phyloP scores from a whole-genome alignment of 2,888 invertebrate species.

The Craniophora ligustri region DNA sequence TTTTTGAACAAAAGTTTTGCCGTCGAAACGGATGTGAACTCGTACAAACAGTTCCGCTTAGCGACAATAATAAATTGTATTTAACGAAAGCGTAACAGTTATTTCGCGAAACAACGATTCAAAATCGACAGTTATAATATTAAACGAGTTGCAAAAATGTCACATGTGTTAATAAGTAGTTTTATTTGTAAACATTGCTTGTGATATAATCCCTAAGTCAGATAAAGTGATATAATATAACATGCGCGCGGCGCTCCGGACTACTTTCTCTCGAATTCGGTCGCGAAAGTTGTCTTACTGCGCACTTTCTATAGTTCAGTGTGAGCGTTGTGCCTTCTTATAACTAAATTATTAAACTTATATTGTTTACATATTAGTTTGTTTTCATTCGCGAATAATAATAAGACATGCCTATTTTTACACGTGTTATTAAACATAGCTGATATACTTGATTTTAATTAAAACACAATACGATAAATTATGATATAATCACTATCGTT shows the following conservation, averaged over 20 bases:
- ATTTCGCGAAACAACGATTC: slow-evolving; percentile 17
- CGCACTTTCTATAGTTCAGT: slow-evolving; percentile 84
- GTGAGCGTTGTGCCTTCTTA: slow-evolving; percentile 69
- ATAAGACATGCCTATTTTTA: neutral
- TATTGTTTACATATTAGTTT: slow-evolving; percentile 25
- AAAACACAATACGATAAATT: slow-evolving; percentile 36
- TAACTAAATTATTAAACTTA: slow-evolving; percentile 49
- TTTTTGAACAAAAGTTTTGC: slow-evolving; percentile 68
- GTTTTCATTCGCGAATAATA: slow-evolving; percentile 10
- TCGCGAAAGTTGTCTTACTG: slow-evolving; percentile 86
- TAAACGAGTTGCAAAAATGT: slow-evolving; percentile 44
- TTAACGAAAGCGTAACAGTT: slow-evolving; percentile 62
- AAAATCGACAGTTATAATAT: slow-evolving; percentile 26
- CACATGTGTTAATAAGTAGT: slow-evolving; percentile 32
- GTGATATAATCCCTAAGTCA: slow-evolving; percentile 82
- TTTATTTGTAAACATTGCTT: slow-evolving; percentile 62
- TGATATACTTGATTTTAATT: slow-evolving; percentile 6
- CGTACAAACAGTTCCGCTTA: slow-evolving; percentile 65
- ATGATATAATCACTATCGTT: slow-evolving; percentile 41
- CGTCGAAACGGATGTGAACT: slow-evolving; percentile 57
- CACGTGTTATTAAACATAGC: slow-evolving; percentile 1
- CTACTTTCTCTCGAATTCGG: slow-evolving; percentile 88
- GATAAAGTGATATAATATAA: slow-evolving; percentile 86
- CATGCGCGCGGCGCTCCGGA: slow-evolving; percentile 81
- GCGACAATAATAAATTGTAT: slow-evolving; percentile 56